A percentile compares a stretch with the other conserved stretches of the same genome.
These are phyloP conservation scores for Scyliorhinus canicula DNA, from an alignment of 2,797 vertebrate genomes.

Conservation along the genomic window DNA sequence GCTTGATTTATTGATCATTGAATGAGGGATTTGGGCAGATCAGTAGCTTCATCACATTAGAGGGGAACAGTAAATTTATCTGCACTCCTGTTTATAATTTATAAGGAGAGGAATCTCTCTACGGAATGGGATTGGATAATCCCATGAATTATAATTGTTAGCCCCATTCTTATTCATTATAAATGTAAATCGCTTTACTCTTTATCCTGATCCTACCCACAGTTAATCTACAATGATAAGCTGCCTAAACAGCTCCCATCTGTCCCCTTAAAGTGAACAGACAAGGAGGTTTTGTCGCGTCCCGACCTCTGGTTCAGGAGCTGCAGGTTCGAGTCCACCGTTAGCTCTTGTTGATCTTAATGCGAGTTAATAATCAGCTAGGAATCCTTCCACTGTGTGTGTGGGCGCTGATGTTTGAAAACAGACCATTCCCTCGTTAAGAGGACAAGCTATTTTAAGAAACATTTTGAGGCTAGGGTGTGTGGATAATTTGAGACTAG, in stretches of 20 bases:
- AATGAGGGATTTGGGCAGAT: not conserved
- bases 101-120: not conserved
- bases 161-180: not conserved
- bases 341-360: too few species aligned
- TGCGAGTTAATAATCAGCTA: too few species aligned
- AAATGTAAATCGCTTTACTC: not conserved
- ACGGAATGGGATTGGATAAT: not conserved
- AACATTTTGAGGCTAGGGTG: not conserved
- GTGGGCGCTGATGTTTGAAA: too few species aligned
- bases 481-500: not conserved
- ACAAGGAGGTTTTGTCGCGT: too few species aligned
- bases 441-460: too few species aligned
- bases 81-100: too few species aligned
- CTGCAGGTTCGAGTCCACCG: too few species aligned
- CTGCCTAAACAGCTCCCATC: not conserved
- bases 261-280: not conserved
- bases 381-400: too few species aligned
- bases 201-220: not conserved
- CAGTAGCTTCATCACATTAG: not conserved
- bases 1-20: not conserved
- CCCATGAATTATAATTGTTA: not conserved
- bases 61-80: not conserved
- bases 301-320: too few species aligned
- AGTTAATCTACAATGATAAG: slow-evolving; percentile 10
- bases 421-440: not conserved